Evolutionary conservation across 2,888 invertebrate species (phyloP).

Genomic region (Pemphredon lugubris): DNA sequence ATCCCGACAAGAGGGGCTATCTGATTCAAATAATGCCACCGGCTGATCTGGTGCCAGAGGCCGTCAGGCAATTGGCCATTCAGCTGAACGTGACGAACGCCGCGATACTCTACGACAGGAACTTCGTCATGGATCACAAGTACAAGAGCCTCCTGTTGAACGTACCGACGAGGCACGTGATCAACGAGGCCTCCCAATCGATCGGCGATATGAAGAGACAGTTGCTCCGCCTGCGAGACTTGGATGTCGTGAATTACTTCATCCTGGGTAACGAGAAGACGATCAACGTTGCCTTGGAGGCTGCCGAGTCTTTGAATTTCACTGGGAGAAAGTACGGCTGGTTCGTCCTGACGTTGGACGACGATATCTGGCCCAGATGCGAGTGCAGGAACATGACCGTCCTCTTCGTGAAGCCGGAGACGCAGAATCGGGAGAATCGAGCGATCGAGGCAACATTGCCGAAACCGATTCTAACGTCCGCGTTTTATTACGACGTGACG

Average conservation of each 20-base stretch:
- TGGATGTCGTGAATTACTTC: slow-evolving; percentile 95
- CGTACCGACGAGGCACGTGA: slow-evolving; percentile 94
- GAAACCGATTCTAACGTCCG: slow-evolving; percentile 78
- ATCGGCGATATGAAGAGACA: slow-evolving; percentile 85
- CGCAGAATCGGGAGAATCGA: background rate
- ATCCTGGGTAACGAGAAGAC: slow-evolving; percentile 89
- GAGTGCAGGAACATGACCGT: slow-evolving; percentile 90
- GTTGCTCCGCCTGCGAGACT: slow-evolving; percentile 87
- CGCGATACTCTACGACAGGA: slow-evolving; percentile 94
- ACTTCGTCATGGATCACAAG: slow-evolving; percentile 96
- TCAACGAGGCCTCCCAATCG: slow-evolving; percentile 85
- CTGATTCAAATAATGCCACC: slow-evolving; percentile 86
- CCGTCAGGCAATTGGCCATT: slow-evolving; percentile 90
- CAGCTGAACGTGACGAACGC: slow-evolving; percentile 95
- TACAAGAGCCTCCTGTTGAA: slow-evolving; percentile 95
- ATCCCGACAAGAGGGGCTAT: slow-evolving; percentile 83
- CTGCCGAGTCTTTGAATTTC: slow-evolving; percentile 88
- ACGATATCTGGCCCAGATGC: slow-evolving; percentile 87
- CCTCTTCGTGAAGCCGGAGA: slow-evolving; percentile 87
- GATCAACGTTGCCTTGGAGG: slow-evolving; percentile 87
- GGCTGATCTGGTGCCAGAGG: slow-evolving; percentile 91
- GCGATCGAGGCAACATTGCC: slow-evolving; percentile 34
- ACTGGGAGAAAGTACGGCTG: slow-evolving; percentile 93
- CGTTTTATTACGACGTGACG: slow-evolving; percentile 93
- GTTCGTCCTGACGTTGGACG: slow-evolving; percentile 91